Percentiles rank a stretch among this genome's conserved stretches.
phyloP scores from a whole-genome alignment of 2,888 invertebrate species.

The Leptura quadrifasciata region DNA sequence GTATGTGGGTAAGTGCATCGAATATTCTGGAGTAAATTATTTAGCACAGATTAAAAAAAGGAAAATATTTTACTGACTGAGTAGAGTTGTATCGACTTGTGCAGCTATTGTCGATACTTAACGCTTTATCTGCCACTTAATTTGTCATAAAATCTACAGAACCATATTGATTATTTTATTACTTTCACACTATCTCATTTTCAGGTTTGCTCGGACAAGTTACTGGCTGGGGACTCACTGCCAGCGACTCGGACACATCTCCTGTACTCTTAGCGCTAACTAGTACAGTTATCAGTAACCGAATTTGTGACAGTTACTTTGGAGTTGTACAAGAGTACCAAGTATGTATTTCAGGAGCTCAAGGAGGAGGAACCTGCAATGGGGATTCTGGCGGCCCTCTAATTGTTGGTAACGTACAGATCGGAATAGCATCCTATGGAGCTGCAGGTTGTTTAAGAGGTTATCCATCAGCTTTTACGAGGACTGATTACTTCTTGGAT shows the following conservation, averaged over 20 bases:
- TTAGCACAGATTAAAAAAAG: too few species aligned
- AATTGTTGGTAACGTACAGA: background rate
- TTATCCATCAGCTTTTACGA: slow-evolving; percentile 9
- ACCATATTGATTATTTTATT: too few species aligned
- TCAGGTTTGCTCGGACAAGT: slow-evolving; percentile 25
- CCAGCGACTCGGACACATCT: background rate
- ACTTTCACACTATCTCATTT: background rate
- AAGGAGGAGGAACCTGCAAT: slow-evolving; percentile 2
- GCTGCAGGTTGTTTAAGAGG: background rate
- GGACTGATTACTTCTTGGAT: background rate
- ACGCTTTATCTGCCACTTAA: too few species aligned
- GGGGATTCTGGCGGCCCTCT: slow-evolving; percentile 18
- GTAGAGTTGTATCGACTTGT: too few species aligned
- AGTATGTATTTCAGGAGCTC: slow-evolving; percentile 8
- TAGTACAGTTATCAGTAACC: slow-evolving; percentile 4
- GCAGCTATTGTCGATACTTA: too few species aligned
- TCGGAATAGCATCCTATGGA: slow-evolving; percentile 5
- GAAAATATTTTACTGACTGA: too few species aligned
- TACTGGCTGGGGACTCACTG: slow-evolving; percentile 51
- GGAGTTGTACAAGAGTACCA: background rate
- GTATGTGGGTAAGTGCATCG: background rate
- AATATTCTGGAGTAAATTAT: too few species aligned
- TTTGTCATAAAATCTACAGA: too few species aligned
- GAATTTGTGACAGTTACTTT: background rate
- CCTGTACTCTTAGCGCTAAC: background rate